Base-by-base conservation (phyloP, 2,113 vertebrate species). In the Galbula dea region DNA sequence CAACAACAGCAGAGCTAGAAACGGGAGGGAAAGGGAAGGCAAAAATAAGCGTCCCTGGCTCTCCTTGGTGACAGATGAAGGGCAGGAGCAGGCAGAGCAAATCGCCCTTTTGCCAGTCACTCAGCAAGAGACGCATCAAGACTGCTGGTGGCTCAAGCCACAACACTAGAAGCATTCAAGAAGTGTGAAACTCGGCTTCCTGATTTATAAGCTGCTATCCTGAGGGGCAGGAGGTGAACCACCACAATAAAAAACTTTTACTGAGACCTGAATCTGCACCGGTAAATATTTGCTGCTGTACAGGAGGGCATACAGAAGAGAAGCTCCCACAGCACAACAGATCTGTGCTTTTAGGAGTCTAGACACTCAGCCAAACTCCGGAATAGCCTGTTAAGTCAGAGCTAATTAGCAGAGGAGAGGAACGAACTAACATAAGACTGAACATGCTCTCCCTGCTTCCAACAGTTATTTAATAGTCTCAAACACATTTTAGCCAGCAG, bases 181-280 rank as follows among this genome's bases (percentile, higher is more conserved):
- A 85, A 85, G 89, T 12, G 75, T 71, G 86, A 71, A 86, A 49
- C 61, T 41, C 19, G 0, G 68, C 61, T 87, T 79, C 81, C 79
- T 89, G 89, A 95, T 95, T 94, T 95, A 94, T 78, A 86, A 78
- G 43, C 89, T 71, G 81, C 89, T 91, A 61, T 87, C 89, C 73
- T 55, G 2, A 61, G 79, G 89, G 88, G 55, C 86, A 95, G 78
- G 61, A 93, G 86, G 93, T 95, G 90, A 95, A 93, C 80, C 79
- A 58, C 69, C 59, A 19, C 32, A 5, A 93, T 88, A 93, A 94
- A 96, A 79, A 90, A 75, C 67, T 79, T 92, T 34, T 91, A 86
- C 41, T 16, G 83, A 92, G 94, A 83, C 51, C 75, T 80, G 68
- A 51, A 85, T 83, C 71, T 74, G 51, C 67, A 68, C 17, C 2